Percentiles rank a stretch among this genome's conserved stretches.
These are phyloP conservation scores for Netelia fuscicornis DNA, from an alignment of 2,888 invertebrate genomes.

Conservation along the genomic window DNA sequence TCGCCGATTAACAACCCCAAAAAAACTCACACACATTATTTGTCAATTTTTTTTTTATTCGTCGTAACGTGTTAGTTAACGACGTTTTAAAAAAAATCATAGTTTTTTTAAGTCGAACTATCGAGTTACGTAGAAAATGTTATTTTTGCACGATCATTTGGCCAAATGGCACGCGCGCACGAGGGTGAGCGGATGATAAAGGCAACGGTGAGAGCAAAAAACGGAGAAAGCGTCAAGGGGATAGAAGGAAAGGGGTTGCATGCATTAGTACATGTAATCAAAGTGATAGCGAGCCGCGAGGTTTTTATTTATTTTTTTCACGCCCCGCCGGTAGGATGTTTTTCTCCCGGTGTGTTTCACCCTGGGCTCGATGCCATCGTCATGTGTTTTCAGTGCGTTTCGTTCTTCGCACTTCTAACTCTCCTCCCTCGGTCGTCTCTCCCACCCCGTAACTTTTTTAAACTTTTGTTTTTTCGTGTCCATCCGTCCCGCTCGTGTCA, in stretches of 20 bases:
- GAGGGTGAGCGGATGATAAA: not conserved
- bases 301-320: not conserved
- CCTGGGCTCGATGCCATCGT: not conserved
- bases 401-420: not conserved
- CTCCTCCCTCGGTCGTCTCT: not conserved
- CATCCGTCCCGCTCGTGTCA: not conserved
- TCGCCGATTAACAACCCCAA: too few relatives aligned
- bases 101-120: not conserved
- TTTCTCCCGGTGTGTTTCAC: not conserved
- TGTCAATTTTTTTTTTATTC: too few relatives aligned
- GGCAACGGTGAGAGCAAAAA: not conserved
- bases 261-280: conserved; percentile 79
- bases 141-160: not conserved
- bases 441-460: not conserved
- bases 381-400: not conserved
- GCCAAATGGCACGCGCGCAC: not conserved
- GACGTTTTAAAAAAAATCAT: not conserved
- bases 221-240: not conserved
- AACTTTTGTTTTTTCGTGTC: not conserved
- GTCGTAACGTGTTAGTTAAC: not conserved
- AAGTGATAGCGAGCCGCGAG: conserved; percentile 77
- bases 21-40: too few relatives aligned
- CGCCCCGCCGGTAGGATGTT: not conserved
- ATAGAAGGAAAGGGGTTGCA: conserved; percentile 48
- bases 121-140: not conserved